These are phyloP conservation scores for Dendrocopos noguchii DNA, from an alignment of 2,113 vertebrate genomes.

Conservation along the genomic window DNA sequence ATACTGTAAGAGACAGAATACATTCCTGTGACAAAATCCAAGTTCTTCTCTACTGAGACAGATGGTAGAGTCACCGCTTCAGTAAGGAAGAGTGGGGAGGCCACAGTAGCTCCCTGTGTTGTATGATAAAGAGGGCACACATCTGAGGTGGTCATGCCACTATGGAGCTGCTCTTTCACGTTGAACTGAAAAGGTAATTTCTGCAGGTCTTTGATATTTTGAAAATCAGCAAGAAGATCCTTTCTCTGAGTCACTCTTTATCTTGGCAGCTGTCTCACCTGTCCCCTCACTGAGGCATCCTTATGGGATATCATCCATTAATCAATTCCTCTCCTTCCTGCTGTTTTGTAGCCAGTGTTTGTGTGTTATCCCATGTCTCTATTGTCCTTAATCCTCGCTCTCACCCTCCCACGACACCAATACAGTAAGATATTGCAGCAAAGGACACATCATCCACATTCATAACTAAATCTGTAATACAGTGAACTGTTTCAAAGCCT, in stretches of 20 bases:
- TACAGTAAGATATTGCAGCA: neutral
- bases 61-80: neutral
- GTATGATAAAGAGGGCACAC: neutral
- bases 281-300: neutral
- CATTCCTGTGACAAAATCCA: neutral
- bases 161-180: neutral
- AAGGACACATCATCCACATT: slow-evolving; percentile 16
- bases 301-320: neutral
- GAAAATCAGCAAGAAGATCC: neutral
- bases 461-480: slow-evolving; percentile 39
- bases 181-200: neutral
- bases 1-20: no score
- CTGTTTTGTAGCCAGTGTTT: neutral
- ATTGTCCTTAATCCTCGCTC: slow-evolving; percentile 33
- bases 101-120: neutral
- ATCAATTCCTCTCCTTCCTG: slow-evolving; percentile 11
- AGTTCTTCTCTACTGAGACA: neutral
- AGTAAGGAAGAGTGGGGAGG: neutral
- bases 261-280: neutral
- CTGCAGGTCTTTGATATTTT: neutral
- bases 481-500: slow-evolving; percentile 28
- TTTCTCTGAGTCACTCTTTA: neutral
- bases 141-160: neutral
- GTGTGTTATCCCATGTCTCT: neutral
- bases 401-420: neutral